phyloP scores from a whole-genome alignment of 2,113 vertebrate genomes.

The Marmota flaviventris region DNA sequence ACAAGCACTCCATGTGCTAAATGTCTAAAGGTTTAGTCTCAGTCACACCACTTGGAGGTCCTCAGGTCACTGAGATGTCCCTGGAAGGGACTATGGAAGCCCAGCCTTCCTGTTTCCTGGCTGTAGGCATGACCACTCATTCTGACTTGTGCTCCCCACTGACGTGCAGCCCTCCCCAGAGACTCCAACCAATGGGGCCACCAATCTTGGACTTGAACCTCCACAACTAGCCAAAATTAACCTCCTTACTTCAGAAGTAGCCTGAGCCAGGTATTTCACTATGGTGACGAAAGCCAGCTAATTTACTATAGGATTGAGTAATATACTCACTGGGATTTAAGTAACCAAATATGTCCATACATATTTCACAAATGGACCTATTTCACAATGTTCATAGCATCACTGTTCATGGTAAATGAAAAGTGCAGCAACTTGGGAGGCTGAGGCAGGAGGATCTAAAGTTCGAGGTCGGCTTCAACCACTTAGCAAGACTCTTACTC shows the following conservation, averaged over 20 bases:
- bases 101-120: neutral
- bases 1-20: no score
- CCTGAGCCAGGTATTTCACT: neutral
- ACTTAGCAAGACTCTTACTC: no score
- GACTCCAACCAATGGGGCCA: no score
- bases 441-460: no score
- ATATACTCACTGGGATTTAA: neutral
- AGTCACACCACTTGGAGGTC: neutral
- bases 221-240: neutral
- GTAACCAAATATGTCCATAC: neutral
- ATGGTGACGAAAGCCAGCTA: neutral
- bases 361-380: no score
- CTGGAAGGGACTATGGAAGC: neutral
- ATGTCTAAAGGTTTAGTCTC: neutral
- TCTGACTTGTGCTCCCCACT: neutral
- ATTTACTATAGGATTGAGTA: neutral
- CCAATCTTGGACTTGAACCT: neutral
- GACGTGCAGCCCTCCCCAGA: neutral
- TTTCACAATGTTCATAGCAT: no score
- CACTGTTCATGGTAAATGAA: no score
- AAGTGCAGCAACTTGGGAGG: no score
- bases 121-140: neutral
- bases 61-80: neutral
- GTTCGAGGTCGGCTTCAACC: no score
- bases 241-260: neutral